Evolutionary conservation across 2,888 invertebrate species (phyloP).

Genomic region (Pseudococcus jackbeardsleyi): DNA sequence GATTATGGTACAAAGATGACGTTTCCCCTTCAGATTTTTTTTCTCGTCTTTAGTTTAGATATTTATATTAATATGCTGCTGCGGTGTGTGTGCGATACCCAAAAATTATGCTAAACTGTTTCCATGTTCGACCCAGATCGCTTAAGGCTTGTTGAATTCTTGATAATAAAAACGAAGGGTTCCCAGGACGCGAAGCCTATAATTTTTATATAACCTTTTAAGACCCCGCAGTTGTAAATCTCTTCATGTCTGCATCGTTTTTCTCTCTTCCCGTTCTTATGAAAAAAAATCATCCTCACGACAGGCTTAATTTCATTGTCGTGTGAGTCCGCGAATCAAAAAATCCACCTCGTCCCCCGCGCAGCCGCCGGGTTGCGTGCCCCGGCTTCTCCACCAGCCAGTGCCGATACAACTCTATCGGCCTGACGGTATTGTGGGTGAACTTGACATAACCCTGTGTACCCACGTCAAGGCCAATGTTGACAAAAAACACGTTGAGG

Average conservation of each 20-base stretch:
- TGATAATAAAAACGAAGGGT: constrained; percentile 57
- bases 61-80: neutral
- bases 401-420: neutral
- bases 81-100: constrained; percentile 58
- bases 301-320: neutral
- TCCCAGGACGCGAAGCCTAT: constrained; percentile 59
- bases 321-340: constrained; percentile 21
- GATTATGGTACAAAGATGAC: neutral
- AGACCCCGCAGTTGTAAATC: constrained; percentile 61
- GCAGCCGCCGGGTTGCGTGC: neutral
- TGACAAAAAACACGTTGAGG: constrained; percentile 35
- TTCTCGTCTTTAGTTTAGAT: neutral
- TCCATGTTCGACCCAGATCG: constrained; percentile 61
- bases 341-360: neutral
- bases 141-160: constrained; percentile 58
- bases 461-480: constrained; percentile 4
- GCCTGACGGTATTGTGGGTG: neutral
- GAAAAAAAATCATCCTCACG: constrained; percentile 30
- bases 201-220: constrained; percentile 62
- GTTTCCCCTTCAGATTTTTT: neutral
- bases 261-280: neutral
- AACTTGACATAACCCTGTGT: neutral
- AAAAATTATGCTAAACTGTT: constrained; percentile 63
- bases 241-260: neutral
- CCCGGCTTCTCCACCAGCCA: neutral